Conservation (phyloP, 2,888 invertebrate species). For the Eupsilia transversa region DNA sequence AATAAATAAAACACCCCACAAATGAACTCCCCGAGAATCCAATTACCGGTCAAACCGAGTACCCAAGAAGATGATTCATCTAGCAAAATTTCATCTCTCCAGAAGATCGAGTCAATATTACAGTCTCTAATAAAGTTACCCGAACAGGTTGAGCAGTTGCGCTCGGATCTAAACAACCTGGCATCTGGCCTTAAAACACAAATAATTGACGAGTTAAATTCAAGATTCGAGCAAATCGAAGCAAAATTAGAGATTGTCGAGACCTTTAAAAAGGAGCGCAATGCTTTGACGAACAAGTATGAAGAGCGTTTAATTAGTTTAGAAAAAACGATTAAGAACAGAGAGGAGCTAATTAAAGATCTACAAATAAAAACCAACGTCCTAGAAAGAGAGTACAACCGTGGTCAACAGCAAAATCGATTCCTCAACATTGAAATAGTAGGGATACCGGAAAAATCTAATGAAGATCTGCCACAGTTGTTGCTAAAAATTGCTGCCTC, state of each 20-base stretch:
- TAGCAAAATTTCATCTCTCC: not conserved
- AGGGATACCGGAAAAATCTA: not conserved
- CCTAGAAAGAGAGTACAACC: not conserved
- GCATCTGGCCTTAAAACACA: not conserved
- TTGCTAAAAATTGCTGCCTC: not conserved
- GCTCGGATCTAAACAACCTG: not conserved
- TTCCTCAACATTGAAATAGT: not conserved
- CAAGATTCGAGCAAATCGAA: not conserved
- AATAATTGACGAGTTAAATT: not conserved
- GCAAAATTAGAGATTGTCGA: not conserved
- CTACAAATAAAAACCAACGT: not conserved
- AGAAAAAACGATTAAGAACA: not conserved
- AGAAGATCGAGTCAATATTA: not conserved
- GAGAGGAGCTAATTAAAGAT: not conserved
- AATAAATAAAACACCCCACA: no score
- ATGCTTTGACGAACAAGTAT: not conserved
- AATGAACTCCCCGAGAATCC: not conserved
- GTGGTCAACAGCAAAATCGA: not conserved
- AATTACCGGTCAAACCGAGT: not conserved
- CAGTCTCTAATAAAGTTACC: not conserved
- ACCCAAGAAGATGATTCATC: not conserved
- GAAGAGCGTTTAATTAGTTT: not conserved
- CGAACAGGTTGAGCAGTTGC: not conserved
- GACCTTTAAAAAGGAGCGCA: not conserved
- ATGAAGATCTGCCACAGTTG: not conserved